Conservation (phyloP, 2,888 invertebrate genomes). For the Andricus curvator region DNA sequence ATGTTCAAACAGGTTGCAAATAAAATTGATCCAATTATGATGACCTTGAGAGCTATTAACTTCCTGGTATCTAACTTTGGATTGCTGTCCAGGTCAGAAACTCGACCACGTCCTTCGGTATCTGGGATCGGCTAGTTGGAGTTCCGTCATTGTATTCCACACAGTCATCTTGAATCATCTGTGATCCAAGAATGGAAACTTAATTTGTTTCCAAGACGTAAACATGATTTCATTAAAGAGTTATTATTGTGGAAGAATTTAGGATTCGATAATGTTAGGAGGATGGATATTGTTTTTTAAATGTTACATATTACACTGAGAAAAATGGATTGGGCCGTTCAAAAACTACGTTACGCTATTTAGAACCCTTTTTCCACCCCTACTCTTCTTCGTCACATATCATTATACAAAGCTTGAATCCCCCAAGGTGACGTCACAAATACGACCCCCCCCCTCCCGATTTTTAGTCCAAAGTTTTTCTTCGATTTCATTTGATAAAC, state of each 20-base stretch:
- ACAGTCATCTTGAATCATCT: conserved; percentile 72
- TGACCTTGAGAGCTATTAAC: conserved; percentile 86
- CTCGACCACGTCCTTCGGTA: conserved; percentile 96
- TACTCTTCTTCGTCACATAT: too few species aligned
- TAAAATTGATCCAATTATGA: conserved; percentile 86
- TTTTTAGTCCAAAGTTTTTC: too few species aligned
- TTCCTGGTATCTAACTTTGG: conserved; percentile 94
- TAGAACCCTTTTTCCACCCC: too few species aligned
- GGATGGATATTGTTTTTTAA: too few species aligned
- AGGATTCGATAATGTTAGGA: too few species aligned
- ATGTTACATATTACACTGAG: too few species aligned
- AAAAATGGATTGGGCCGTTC: too few species aligned
- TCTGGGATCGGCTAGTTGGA: conserved; percentile 93
- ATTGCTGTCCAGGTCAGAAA: conserved; percentile 95
- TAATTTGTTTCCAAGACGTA: not conserved
- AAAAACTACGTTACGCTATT: too few species aligned
- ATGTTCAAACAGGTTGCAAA: conserved; percentile 84
- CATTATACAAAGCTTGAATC: too few species aligned
- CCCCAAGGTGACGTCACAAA: too few species aligned
- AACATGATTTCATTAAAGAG: not conserved
- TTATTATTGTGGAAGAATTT: not conserved
- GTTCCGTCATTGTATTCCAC: conserved; percentile 94
- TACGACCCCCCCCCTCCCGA: too few species aligned
- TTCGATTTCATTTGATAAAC: too few species aligned
- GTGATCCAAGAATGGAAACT: not conserved